phyloP scores from a whole-genome alignment of 2,113 vertebrate species.

The Girardinichthys multiradiatus region DNA sequence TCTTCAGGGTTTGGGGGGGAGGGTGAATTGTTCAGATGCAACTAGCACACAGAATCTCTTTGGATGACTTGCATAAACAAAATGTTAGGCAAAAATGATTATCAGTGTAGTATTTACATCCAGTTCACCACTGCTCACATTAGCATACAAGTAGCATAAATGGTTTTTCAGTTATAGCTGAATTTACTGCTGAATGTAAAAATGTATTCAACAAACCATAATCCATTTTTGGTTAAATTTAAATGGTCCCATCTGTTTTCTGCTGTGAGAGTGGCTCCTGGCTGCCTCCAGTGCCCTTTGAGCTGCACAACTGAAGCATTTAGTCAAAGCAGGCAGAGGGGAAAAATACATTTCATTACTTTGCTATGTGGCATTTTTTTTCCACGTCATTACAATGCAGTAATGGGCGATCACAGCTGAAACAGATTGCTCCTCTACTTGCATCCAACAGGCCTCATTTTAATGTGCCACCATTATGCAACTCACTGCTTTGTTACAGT shows the following conservation, averaged over 20 bases:
- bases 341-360: slow-evolving; percentile 71
- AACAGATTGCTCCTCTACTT: slow-evolving; percentile 75
- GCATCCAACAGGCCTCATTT: slow-evolving; percentile 76
- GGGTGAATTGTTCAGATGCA: too few species aligned
- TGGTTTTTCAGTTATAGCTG: slow-evolving; percentile 12
- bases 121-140: too few species aligned
- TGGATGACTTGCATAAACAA: too few species aligned
- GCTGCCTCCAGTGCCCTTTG: slow-evolving; percentile 7
- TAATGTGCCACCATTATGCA: slow-evolving; percentile 70
- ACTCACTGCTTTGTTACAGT: slow-evolving; percentile 76
- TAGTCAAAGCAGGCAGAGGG: slow-evolving; percentile 38
- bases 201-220: neutral
- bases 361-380: slow-evolving; percentile 62
- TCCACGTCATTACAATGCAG: slow-evolving; percentile 63
- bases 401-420: slow-evolving; percentile 68
- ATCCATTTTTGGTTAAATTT: slow-evolving; percentile 1
- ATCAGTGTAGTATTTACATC: too few species aligned
- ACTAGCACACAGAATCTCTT: too few species aligned
- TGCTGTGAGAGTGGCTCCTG: neutral
- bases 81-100: too few species aligned
- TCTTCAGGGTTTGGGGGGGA: too few species aligned
- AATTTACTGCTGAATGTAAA: slow-evolving; percentile 15
- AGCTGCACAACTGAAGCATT: slow-evolving; percentile 20
- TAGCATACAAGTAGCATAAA: neutral
- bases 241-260: slow-evolving; percentile 22